Percentiles rank a stretch among this genome's conserved stretches.
Conservation (phyloP, 2,113 vertebrate species). For the Colossoma macropomum region DNA sequence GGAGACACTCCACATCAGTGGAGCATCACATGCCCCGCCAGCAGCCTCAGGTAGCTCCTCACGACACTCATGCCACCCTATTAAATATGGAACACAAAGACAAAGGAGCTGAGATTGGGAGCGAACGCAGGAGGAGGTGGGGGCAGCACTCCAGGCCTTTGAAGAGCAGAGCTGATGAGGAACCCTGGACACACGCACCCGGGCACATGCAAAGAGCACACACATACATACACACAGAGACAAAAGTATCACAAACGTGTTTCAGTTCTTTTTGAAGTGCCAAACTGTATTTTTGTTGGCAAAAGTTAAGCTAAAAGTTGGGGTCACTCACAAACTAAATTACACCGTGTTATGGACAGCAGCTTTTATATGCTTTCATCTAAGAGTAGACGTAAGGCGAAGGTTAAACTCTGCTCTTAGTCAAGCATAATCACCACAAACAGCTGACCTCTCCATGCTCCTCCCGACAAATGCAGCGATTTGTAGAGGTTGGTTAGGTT, state of each 20-base stretch:
- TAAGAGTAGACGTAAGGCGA: no score
- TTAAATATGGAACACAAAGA: constrained; percentile 83
- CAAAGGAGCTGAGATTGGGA: constrained; percentile 71
- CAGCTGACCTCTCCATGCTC: no score
- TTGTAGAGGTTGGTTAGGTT: no score
- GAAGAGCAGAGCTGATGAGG: constrained; percentile 75
- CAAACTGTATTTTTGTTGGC: neutral
- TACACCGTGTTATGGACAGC: no score
- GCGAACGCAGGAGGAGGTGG: constrained; percentile 67
- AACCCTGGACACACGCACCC: constrained; percentile 41
- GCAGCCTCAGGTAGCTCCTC: constrained; percentile 76
- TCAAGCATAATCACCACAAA: no score
- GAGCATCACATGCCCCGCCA: constrained; percentile 59
- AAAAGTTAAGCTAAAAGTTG: neutral
- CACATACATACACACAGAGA: constrained; percentile 3
- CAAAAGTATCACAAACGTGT: neutral
- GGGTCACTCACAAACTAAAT: no score
- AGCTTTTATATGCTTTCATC: no score
- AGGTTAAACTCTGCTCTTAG: no score
- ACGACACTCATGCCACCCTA: constrained; percentile 70
- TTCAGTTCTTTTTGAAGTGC: neutral
- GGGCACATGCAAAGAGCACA: constrained; percentile 16
- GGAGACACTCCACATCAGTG: constrained; percentile 75
- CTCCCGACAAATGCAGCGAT: no score
- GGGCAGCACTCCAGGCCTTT: constrained; percentile 80